Conservation (phyloP, 2,797 vertebrate genomes). For the Stomatorhinus walkeri region DNA sequence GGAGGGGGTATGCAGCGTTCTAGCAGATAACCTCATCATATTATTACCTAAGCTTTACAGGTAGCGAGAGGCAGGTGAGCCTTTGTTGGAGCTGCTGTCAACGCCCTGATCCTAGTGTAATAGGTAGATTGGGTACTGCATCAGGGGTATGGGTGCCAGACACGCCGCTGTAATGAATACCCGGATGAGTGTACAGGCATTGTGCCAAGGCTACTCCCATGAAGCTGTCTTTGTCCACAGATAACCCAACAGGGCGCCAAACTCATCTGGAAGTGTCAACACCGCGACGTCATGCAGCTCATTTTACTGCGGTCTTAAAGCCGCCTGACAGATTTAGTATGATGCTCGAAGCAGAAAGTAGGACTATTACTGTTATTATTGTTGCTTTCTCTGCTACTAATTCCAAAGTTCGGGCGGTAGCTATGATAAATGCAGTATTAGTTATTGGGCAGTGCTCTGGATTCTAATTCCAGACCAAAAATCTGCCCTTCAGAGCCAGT, state of each 20-base stretch:
- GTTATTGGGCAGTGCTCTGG: background rate
- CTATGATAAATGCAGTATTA: background rate
- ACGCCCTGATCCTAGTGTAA: conserved; percentile 27
- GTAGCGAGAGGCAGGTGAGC: background rate
- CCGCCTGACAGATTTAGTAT: background rate
- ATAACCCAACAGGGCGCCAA: background rate
- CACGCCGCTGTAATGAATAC: conserved; percentile 24
- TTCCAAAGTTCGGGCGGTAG: background rate
- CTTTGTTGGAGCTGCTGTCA: background rate
- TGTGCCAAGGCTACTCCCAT: conserved; percentile 5
- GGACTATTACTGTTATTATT: background rate
- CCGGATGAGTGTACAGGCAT: background rate
- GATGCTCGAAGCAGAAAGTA: background rate
- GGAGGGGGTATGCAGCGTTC: conserved; percentile 25
- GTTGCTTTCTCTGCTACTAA: background rate
- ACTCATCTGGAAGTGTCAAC: background rate
- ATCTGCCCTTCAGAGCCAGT: background rate
- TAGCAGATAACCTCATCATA: conserved; percentile 42
- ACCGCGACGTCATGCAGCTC: background rate
- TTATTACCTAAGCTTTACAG: conserved; percentile 12
- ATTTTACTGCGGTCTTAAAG: background rate
- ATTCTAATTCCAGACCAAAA: background rate
- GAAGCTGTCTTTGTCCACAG: background rate
- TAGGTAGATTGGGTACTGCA: conserved; percentile 36
- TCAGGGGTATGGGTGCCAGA: background rate